These are phyloP conservation scores for Apeltes quadracus DNA, from an alignment of 2,113 vertebrate genomes.

Conservation along the genomic window DNA sequence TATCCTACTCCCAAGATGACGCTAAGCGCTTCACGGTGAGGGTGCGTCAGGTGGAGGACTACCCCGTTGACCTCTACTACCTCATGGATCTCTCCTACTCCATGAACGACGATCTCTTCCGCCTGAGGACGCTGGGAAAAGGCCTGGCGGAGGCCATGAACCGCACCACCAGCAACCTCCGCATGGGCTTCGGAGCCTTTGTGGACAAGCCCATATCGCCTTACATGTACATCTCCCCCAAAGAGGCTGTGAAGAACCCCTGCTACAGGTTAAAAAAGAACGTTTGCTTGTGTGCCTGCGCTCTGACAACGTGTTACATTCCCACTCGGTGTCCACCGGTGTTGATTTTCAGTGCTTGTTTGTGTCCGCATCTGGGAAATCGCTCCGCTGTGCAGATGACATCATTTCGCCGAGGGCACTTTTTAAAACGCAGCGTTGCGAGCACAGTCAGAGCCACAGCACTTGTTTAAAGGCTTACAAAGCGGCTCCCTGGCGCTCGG, in stretches of 20 bases:
- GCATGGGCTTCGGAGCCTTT: conserved; percentile 96
- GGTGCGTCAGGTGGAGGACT: conserved; percentile 96
- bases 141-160: conserved; percentile 89
- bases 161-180: conserved; percentile 93
- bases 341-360: conserved; percentile 54
- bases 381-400: conserved; percentile 40
- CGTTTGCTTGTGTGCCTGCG: conserved; percentile 1
- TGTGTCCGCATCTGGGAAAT: conserved; percentile 47
- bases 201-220: conserved; percentile 97
- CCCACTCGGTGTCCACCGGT: neutral
- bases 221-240: conserved; percentile 94
- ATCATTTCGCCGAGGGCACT: conserved; percentile 47
- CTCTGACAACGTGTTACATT: conserved; percentile 18
- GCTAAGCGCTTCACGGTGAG: conserved; percentile 88
- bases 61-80: conserved; percentile 98
- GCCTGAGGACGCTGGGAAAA: conserved; percentile 88
- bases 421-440: conserved; percentile 48
- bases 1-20: conserved; percentile 81
- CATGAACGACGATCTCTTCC: conserved; percentile 93
- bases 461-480: conserved; percentile 69
- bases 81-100: conserved; percentile 98
- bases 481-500: conserved; percentile 41
- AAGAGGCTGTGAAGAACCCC: conserved; percentile 88
- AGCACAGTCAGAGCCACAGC: conserved; percentile 32
- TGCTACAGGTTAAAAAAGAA: conserved; percentile 86